phyloP scores from a whole-genome alignment of 2,797 vertebrate genomes.

The Allenopithecus nigroviridis region DNA sequence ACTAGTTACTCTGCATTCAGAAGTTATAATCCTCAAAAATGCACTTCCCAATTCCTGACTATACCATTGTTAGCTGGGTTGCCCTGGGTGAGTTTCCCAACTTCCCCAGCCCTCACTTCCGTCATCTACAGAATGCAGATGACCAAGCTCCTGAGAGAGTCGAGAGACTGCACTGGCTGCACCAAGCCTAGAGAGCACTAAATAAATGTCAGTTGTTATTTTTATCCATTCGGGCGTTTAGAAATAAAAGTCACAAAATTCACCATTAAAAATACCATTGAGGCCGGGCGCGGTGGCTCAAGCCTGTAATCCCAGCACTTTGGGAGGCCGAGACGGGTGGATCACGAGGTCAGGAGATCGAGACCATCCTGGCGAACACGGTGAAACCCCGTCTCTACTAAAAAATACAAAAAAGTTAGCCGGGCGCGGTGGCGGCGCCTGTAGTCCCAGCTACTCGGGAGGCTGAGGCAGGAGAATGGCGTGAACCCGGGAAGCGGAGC shows the following conservation, averaged over 20 bases:
- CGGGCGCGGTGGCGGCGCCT: too few species aligned
- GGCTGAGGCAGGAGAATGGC: too few species aligned
- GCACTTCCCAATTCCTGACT: not conserved
- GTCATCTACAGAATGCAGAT: not conserved
- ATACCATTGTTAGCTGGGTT: not conserved
- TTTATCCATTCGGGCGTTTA: not conserved
- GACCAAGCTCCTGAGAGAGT: not conserved
- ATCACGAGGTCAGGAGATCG: too few species aligned
- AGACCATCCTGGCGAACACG: too few species aligned
- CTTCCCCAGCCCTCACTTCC: not conserved
- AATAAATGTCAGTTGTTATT: not conserved
- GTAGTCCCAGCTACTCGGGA: too few species aligned
- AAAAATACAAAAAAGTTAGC: too few species aligned
- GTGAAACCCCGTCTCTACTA: too few species aligned
- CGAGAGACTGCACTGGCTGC: not conserved
- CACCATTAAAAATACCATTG: not conserved
- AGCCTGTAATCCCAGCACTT: too few species aligned
- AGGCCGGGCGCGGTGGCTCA: not conserved
- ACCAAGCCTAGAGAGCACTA: not conserved
- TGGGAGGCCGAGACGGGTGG: too few species aligned
- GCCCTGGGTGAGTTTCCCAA: not conserved
- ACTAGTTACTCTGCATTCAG: not conserved
- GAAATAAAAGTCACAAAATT: not conserved
- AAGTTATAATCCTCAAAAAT: slow-evolving; percentile 36
- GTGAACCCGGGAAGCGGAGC: too few species aligned